Base-by-base conservation (phyloP, 2,888 invertebrate species). In the Anticlea derivata region DNA sequence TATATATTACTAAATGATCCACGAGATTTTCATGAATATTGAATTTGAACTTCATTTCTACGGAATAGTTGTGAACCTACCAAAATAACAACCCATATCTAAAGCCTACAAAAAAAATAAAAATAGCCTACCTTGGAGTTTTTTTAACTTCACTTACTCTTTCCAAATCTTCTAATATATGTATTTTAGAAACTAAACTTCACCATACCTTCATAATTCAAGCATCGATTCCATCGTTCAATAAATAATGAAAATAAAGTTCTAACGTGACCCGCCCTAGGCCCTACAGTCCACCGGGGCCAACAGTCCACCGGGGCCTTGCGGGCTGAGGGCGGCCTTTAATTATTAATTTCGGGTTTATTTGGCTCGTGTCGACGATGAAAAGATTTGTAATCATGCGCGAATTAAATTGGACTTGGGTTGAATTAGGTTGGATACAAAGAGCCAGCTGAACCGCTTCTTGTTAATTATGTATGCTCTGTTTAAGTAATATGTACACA, bases 381-480 rank as follows among this genome's bases (percentile, higher is more conserved):
- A 55, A 60, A 54, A 56, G 58, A 56, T 58, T 58, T 58, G 54
- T 58, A 56, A 58, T 58, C 55, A 54, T 54, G 50, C 40, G 30
- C 13, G 17, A 31, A 50, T 38, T 27, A 17, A 17, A 17, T 17
- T 2, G 4, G 17, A 4, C 17, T n/a, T n/a, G n/a, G n/a, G n/a
- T n/a, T n/a, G 37, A 43, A 44, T 45, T 12, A 11, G 34, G 12
- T 41, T 41, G 12, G 12, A 38, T 24, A 41, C 44, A 44, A 17
- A 39, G 22, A 23, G 33, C 5, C 38, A 17, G 30, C 27, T 33
- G 20, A 12, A 12, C 40, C 27, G 29, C 6, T 26, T 26, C 29
- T 40, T 1, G 29, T 40, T 20, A 40, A 29, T 22, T 38, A 26
- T 26, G 12, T 29, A 30, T 11, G 7, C 23, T 23, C 7, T 23